phyloP scores from a whole-genome alignment of 2,888 invertebrate species.

The Parelbella ahira region DNA sequence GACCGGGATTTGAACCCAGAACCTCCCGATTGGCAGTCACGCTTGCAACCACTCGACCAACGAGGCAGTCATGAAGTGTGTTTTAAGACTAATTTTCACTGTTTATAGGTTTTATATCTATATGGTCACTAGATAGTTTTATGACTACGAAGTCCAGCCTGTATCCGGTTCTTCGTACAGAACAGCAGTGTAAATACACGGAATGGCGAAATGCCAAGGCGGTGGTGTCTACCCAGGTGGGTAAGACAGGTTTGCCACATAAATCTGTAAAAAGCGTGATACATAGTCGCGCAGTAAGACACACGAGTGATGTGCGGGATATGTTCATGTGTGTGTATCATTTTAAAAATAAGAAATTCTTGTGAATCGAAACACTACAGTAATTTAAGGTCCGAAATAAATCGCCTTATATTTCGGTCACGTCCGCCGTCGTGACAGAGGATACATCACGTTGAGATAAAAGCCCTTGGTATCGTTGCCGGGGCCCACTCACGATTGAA shows the following conservation, averaged over 20 bases:
- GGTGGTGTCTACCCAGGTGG: conserved; percentile 2
- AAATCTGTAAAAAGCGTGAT: conserved; percentile 1
- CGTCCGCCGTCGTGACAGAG: conserved; percentile 71
- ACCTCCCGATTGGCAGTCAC: too few relatives aligned
- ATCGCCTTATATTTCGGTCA: conserved; percentile 70
- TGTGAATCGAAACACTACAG: conserved; percentile 18
- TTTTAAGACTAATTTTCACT: too few relatives aligned
- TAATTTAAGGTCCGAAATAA: conserved; percentile 47
- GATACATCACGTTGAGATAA: conserved; percentile 74
- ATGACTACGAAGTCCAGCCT: too few relatives aligned
- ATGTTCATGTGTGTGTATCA: conserved; percentile 7
- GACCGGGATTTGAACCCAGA: too few relatives aligned
- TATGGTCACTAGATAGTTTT: too few relatives aligned
- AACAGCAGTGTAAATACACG: conserved; percentile 2
- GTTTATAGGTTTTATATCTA: too few relatives aligned
- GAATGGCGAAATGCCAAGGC: conserved; percentile 7
- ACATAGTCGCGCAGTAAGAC: conserved; percentile 7
- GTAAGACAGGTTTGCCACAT: neutral
- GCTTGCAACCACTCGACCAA: too few relatives aligned
- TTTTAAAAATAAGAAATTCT: conserved; percentile 16
- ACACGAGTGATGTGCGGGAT: conserved; percentile 6
- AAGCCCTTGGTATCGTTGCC: conserved; percentile 56
- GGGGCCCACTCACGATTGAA: conserved; percentile 54
- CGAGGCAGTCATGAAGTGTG: too few relatives aligned
- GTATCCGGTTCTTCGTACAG: conserved; percentile 6